phyloP scores from a whole-genome alignment of 2,888 invertebrate genomes.

The Ephialtes manifestator region DNA sequence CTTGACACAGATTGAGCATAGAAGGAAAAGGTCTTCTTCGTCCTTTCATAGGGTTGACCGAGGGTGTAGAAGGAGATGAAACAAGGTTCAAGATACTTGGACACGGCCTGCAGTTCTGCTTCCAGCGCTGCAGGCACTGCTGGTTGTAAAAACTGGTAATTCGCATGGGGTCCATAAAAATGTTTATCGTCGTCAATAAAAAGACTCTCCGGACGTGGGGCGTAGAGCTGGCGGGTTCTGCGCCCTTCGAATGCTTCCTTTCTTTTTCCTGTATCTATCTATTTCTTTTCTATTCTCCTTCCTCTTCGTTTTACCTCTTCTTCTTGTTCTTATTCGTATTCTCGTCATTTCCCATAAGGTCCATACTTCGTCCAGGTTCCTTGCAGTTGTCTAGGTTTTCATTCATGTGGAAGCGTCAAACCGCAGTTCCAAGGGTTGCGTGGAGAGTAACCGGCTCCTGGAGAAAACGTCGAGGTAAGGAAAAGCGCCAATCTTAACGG shows the following conservation, averaged over 20 bases:
- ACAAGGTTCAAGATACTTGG: conserved; percentile 29
- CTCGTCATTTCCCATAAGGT: conserved; percentile 44
- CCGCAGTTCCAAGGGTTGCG: conserved; percentile 36
- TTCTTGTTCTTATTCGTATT: conserved; percentile 48
- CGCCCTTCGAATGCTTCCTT: conserved; percentile 48
- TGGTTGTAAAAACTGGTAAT: conserved; percentile 83
- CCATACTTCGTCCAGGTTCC: conserved; percentile 60
- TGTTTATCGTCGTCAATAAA: conserved; percentile 85
- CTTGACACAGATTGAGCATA: neutral
- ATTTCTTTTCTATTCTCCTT: conserved; percentile 24
- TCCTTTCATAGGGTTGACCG: conserved; percentile 4
- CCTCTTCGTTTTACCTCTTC: conserved; percentile 49
- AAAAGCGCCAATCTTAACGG: conserved; percentile 81
- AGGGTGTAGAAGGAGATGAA: conserved; percentile 41
- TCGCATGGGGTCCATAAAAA: conserved; percentile 84
- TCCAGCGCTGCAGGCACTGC: conserved; percentile 21
- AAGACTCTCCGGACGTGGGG: conserved; percentile 63
- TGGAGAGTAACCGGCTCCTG: conserved; percentile 31
- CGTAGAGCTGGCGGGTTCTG: conserved; percentile 69
- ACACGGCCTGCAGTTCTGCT: conserved; percentile 28
- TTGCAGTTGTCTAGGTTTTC: conserved; percentile 59
- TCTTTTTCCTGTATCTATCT: conserved; percentile 27
- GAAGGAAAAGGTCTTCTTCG: neutral
- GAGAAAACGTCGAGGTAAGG: conserved; percentile 62
- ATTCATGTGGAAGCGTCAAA: conserved; percentile 47